Base-by-base conservation (phyloP, 2,888 invertebrate genomes). In the Amphipoea lucens region DNA sequence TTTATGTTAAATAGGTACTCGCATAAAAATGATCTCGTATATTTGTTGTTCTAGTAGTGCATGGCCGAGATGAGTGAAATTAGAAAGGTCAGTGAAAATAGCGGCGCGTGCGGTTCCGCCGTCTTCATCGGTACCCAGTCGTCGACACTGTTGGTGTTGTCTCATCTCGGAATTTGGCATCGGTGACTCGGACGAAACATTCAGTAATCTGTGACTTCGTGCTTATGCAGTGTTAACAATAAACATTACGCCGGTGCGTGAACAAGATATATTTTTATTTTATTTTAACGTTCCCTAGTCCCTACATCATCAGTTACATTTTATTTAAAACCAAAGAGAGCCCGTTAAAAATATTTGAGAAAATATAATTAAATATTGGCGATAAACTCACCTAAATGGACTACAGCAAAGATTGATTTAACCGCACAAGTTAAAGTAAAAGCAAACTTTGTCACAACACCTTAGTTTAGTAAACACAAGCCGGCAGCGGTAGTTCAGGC, bases 401-500 rank as follows among this genome's bases (percentile, higher is more conserved):
- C 82, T 82, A 82, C 73, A 84, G 80, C 78, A 83, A 74, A 76
- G 70, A 69, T 90, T 86, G 78, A 82, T 90, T 90, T 82, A 88
- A 88, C 81, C 79, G 91, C 93, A 94, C 93, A 92, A 88, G 89
- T 91, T 92, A 85, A 92, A 92, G 89, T 92, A 91, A 94, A 92
- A 92, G 87, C 89, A 92, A 92, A 90, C 81, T 90, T 91, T 91
- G 91, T 93, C 94, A 94, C 93, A 93, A 92, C 94, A 94, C 94
- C 78, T 80, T 76, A 91, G 94, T 95, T 96, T 94, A 91, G 88
- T 90, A 96, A 95, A 95, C 95, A 96, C 90, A 88, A 76, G 90
- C 88, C 91, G 92, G 90, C 88, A 87, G 89, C 87, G 83, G 83
- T 84, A 83, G 89, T 92, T 91, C 90, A 89, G 87, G 93, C 91